Evolutionary conservation across 2,113 vertebrate genomes (phyloP).

Genomic region (Seriola dumerili): DNA sequence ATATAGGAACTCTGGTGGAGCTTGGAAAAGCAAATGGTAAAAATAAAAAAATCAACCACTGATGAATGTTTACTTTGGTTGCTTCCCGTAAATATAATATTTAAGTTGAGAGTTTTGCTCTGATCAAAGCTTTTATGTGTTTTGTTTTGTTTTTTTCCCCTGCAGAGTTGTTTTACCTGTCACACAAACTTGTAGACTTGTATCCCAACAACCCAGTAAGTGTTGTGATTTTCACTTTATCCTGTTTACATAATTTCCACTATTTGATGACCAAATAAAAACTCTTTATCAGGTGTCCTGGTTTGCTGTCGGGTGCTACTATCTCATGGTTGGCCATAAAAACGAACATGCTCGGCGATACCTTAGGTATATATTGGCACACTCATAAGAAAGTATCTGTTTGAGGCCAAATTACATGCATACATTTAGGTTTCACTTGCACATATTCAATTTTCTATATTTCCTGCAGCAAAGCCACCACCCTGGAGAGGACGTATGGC

Average conservation of each 20-base stretch:
- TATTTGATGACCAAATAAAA: conserved; percentile 8
- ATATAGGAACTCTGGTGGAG: conserved; percentile 98
- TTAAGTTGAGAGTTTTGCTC: not conserved
- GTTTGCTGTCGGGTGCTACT: conserved; percentile 99
- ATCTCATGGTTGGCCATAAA: conserved; percentile 99
- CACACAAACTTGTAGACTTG: conserved; percentile 98
- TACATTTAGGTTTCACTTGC: not conserved
- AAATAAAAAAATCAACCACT: conserved; percentile 76
- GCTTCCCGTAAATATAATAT: not conserved
- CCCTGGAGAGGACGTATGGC: conserved; percentile 95
- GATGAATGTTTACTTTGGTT: not conserved
- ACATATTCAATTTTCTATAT: not conserved
- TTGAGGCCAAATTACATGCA: not conserved
- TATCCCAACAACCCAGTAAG: conserved; percentile 99
- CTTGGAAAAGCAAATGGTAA: conserved; percentile 98
- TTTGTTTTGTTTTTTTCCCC: conserved; percentile 8
- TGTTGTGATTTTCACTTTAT: conserved; percentile 35
- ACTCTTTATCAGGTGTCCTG: conserved; percentile 90
- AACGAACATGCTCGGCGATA: conserved; percentile 97
- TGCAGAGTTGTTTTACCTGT: conserved; percentile 98
- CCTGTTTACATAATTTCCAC: not conserved
- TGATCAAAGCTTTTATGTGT: not conserved
- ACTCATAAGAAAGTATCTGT: not conserved
- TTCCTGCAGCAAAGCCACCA: conserved; percentile 93
- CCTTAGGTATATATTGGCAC: conserved; percentile 87